phyloP scores from a whole-genome alignment of 2,113 vertebrate species.

The Kryptolebias marmoratus region DNA sequence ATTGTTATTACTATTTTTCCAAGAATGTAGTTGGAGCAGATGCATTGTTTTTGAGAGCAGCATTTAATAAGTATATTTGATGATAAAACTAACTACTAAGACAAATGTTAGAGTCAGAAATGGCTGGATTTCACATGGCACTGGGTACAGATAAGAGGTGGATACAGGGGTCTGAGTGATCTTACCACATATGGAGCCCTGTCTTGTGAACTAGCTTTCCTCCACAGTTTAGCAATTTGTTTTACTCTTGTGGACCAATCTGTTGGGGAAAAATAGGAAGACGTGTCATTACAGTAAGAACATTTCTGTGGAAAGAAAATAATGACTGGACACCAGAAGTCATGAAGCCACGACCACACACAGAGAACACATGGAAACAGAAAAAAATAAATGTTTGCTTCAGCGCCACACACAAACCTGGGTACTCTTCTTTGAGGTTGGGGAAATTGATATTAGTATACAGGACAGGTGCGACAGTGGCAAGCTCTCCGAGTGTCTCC shows the following conservation, averaged over 20 bases:
- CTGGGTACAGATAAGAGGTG: conserved; percentile 41
- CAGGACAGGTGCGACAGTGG: conserved; percentile 96
- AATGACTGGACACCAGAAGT: not conserved
- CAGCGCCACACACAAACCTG: conserved; percentile 79
- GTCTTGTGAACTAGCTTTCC: conserved; percentile 98
- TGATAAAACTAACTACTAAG: too few relatives aligned
- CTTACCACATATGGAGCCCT: conserved; percentile 99
- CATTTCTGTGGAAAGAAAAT: conserved; percentile 3
- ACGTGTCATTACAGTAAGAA: conserved; percentile 34
- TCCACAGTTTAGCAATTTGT: conserved; percentile 98
- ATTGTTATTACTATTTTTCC: too few relatives aligned
- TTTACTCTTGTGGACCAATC: conserved; percentile 98
- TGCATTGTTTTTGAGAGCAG: too few relatives aligned
- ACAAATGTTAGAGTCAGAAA: conserved; percentile 35
- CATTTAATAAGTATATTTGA: too few relatives aligned
- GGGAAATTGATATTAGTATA: conserved; percentile 98
- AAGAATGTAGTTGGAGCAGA: too few relatives aligned
- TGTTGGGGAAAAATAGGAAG: conserved; percentile 68
- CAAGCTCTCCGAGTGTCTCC: conserved; percentile 94
- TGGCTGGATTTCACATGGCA: conserved; percentile 46
- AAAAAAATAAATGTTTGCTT: not conserved
- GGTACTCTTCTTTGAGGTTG: conserved; percentile 94
- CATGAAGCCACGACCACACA: not conserved
- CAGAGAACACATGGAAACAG: not conserved
- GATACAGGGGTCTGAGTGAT: conserved; percentile 30